A percentile compares a stretch with the other conserved stretches of the same genome.
phyloP scores from a whole-genome alignment of 2,113 vertebrate genomes.

The Alethe castanea region DNA sequence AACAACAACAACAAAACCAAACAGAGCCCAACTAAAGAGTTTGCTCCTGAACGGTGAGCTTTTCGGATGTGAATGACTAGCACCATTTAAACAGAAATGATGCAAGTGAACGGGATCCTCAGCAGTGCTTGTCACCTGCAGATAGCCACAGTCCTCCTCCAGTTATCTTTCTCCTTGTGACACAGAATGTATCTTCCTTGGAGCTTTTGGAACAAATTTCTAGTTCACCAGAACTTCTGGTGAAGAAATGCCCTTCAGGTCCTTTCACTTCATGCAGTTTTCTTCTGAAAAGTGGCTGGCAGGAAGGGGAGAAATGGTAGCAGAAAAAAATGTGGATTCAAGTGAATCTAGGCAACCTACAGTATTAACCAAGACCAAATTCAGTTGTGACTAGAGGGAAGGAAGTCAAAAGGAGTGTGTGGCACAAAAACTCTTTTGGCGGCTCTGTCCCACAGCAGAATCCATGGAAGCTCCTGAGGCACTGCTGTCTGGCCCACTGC shows the following conservation, averaged over 20 bases:
- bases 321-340: background rate
- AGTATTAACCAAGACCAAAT: background rate
- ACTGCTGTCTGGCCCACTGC: background rate
- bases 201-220: background rate
- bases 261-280: background rate
- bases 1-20: too few relatives aligned
- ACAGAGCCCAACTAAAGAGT: background rate
- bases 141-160: background rate
- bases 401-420: background rate
- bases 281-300: background rate
- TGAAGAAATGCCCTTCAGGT: background rate
- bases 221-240: background rate
- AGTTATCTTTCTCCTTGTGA: background rate
- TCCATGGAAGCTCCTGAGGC: background rate
- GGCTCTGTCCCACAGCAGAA: background rate
- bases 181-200: background rate
- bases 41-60: background rate
- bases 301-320: background rate
- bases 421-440: background rate
- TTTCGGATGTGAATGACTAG: background rate
- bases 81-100: background rate
- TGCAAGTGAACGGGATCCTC: background rate
- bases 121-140: fast-evolving
- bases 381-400: background rate
- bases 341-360: background rate